Conservation (phyloP, 35 echinoderm and acorn worm species). For the Patiria miniata region DNA sequence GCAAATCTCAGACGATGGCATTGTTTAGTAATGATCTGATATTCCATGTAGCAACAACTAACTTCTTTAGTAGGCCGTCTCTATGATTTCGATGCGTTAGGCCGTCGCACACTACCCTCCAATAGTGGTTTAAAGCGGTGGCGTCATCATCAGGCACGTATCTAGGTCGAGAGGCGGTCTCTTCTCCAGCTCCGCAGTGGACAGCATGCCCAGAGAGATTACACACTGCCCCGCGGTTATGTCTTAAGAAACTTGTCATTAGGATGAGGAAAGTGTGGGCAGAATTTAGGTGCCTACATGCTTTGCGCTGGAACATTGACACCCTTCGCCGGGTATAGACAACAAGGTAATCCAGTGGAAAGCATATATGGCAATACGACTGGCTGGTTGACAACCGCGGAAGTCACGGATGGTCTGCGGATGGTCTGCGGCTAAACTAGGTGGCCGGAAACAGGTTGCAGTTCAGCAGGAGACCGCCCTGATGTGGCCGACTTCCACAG, state of each 20-base stretch:
- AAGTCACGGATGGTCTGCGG: too few relatives aligned
- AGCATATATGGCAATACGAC: background rate
- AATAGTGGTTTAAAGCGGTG: background rate
- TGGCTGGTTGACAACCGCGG: too few relatives aligned
- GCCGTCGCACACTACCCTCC: constrained; percentile 9
- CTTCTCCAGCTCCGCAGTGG: constrained; percentile 30
- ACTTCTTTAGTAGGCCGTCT: background rate
- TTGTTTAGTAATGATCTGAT: background rate
- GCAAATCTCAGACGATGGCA: too few relatives aligned
- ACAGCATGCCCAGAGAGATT: background rate
- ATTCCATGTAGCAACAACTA: constrained; percentile 12
- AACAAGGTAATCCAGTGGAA: constrained; percentile 15
- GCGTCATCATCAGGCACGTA: constrained; percentile 35
- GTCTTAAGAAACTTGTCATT: background rate
- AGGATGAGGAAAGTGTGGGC: background rate
- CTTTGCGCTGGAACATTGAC: constrained; percentile 17
- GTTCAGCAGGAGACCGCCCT: background rate
- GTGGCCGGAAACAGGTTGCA: background rate
- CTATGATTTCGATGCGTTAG: constrained; percentile 7
- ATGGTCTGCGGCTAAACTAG: background rate
- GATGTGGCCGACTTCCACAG: background rate
- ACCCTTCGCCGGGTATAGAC: background rate
- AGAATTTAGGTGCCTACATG: constrained; percentile 16
- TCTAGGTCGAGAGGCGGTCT: constrained; percentile 34
- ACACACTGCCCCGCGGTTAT: constrained; percentile 1